phyloP scores from a whole-genome alignment of 2,888 invertebrate genomes.

The Leucoptera coffeella region DNA sequence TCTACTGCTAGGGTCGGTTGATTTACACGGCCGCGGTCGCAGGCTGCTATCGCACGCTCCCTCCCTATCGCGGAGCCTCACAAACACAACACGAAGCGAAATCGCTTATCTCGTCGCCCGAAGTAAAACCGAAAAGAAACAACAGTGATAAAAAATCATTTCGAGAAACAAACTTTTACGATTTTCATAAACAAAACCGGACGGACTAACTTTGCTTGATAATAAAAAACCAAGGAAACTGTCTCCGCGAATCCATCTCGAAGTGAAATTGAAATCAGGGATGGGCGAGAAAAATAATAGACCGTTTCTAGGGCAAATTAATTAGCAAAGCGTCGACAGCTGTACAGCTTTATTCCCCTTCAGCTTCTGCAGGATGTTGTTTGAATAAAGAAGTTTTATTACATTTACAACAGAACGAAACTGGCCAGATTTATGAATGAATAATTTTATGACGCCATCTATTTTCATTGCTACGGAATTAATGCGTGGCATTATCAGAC shows the following conservation, averaged over 20 bases:
- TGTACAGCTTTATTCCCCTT: too few species aligned
- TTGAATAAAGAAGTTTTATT: too few species aligned
- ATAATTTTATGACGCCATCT: too few species aligned
- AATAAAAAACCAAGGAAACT: slow-evolving; percentile 13
- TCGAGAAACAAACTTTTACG: slow-evolving; percentile 5
- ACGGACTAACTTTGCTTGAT: slow-evolving; percentile 1
- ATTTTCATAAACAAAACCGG: neutral
- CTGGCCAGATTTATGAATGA: too few species aligned
- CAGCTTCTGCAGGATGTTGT: too few species aligned
- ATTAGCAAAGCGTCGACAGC: slow-evolving; percentile 17
- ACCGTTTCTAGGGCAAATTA: slow-evolving; percentile 23
- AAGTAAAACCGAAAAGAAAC: slow-evolving; percentile 10
- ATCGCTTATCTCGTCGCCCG: slow-evolving; percentile 13
- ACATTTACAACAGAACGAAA: too few species aligned
- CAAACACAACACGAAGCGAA: slow-evolving; percentile 19
- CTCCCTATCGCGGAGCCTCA: slow-evolving; percentile 9
- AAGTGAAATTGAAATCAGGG: slow-evolving; percentile 29
- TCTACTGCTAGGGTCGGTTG: slow-evolving; percentile 5
- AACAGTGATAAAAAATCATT: slow-evolving; percentile 10
- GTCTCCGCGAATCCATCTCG: slow-evolving; percentile 27
- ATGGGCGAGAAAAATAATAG: slow-evolving; percentile 18
- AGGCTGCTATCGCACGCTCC: slow-evolving; percentile 2
- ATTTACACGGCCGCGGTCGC: slow-evolving; percentile 4
- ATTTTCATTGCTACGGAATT: too few species aligned
- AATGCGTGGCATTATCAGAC: slow-evolving; percentile 30